Conservation (phyloP, 2,888 invertebrate species). For the Ophion slaviceki region DNA sequence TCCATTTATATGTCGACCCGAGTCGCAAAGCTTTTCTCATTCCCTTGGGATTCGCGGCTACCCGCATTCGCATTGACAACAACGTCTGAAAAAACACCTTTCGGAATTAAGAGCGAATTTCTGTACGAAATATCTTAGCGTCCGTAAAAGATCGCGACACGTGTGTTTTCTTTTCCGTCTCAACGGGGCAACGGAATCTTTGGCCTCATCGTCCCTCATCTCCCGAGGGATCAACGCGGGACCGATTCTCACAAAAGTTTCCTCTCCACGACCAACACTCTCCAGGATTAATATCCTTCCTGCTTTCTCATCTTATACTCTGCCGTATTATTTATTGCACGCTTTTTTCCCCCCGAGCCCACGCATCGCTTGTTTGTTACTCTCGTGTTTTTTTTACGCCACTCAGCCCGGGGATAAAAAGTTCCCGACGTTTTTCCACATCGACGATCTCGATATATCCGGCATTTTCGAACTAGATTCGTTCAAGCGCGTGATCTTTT, state of each 20-base stretch:
- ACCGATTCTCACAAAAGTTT: slow-evolving; percentile 18
- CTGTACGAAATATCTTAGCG: slow-evolving; percentile 32
- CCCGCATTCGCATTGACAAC: neutral
- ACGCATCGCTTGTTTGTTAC: neutral
- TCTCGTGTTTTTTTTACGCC: neutral
- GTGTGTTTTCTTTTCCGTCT: neutral
- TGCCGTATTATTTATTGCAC: slow-evolving; percentile 34
- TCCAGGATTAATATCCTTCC: slow-evolving; percentile 45
- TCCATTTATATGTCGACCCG: neutral
- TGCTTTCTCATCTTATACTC: slow-evolving; percentile 23
- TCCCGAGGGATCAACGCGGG: slow-evolving; percentile 25
- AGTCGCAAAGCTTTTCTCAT: neutral
- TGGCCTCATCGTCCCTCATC: slow-evolving; percentile 2
- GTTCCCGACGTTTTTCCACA: slow-evolving; percentile 20
- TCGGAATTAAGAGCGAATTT: slow-evolving; percentile 49
- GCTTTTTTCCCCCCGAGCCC: neutral
- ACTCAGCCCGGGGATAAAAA: neutral
- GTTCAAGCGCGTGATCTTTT: neutral
- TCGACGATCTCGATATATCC: neutral
- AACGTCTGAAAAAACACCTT: slow-evolving; percentile 13
- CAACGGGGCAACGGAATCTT: neutral
- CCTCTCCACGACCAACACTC: slow-evolving; percentile 23
- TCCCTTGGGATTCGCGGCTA: neutral
- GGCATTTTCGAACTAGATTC: slow-evolving; percentile 1
- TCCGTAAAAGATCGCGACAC: slow-evolving; percentile 9